phyloP scores from a whole-genome alignment of 2,888 invertebrate genomes.

The Campaea margaritaria region DNA sequence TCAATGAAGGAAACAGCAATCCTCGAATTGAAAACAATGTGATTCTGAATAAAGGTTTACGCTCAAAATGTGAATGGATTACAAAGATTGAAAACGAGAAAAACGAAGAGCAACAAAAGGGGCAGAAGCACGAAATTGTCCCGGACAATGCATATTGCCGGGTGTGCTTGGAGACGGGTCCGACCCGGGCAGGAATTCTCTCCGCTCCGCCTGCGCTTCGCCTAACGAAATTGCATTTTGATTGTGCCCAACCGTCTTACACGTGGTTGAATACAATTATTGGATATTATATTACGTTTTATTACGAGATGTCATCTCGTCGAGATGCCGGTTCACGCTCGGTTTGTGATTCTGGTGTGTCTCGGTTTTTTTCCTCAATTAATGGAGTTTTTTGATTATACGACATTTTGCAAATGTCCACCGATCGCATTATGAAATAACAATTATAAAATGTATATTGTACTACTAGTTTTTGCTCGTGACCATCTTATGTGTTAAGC shows the following conservation, averaged over 20 bases:
- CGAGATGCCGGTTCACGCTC: conserved; percentile 37
- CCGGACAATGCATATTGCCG: conserved; percentile 70
- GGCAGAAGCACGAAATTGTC: conserved; percentile 62
- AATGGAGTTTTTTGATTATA: not conserved
- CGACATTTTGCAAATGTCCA: too few species aligned
- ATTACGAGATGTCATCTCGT: conserved; percentile 56
- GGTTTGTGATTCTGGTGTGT: conserved; percentile 40
- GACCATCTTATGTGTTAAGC: too few species aligned
- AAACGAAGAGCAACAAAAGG: conserved; percentile 59
- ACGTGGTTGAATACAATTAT: conserved; percentile 70
- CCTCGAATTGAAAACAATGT: conserved; percentile 40
- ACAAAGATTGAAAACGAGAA: conserved; percentile 56
- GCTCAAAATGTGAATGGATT: conserved; percentile 54
- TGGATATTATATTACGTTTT: conserved; percentile 74
- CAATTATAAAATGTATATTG: too few species aligned
- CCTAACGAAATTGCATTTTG: conserved; percentile 73
- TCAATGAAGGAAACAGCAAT: conserved; percentile 38
- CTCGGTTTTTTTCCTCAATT: not conserved
- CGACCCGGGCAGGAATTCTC: conserved; percentile 33
- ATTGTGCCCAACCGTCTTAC: conserved; percentile 66
- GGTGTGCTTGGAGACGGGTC: conserved; percentile 42
- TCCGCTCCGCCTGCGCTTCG: conserved; percentile 40
- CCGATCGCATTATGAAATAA: too few species aligned
- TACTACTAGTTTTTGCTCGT: too few species aligned
- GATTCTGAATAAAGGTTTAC: conserved; percentile 45